A percentile compares a stretch with the other conserved stretches of the same genome.
phyloP scores from a whole-genome alignment of 2,888 invertebrate species.

The Rhogogaster chlorosoma region DNA sequence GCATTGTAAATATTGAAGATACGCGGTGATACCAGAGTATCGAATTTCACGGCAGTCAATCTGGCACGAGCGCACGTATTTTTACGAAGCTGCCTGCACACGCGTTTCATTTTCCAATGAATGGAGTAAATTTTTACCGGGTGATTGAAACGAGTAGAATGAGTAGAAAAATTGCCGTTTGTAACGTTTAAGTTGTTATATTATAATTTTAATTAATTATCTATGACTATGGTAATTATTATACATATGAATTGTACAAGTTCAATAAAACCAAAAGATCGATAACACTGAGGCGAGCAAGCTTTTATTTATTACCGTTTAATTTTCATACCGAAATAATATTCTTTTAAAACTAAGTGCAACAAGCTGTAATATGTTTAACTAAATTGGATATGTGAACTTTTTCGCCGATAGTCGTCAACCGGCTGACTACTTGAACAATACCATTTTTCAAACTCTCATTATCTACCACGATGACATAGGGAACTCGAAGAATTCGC shows the following conservation, averaged over 20 bases:
- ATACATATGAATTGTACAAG: slow-evolving; percentile 48
- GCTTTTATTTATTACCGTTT: slow-evolving; percentile 61
- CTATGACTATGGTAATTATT: slow-evolving; percentile 60
- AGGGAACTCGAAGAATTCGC: slow-evolving; percentile 81
- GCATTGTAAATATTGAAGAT: slow-evolving; percentile 44
- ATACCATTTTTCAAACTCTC: slow-evolving; percentile 86
- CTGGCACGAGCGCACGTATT: not conserved
- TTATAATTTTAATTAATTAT: slow-evolving; percentile 66
- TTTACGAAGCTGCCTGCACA: slow-evolving; percentile 4
- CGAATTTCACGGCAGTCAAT: slow-evolving; percentile 4
- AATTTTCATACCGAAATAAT: too few relatives aligned
- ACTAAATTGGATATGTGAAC: slow-evolving; percentile 71
- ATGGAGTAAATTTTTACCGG: slow-evolving; percentile 35
- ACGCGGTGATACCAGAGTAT: slow-evolving; percentile 24
- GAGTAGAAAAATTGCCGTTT: slow-evolving; percentile 53
- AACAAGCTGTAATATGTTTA: slow-evolving; percentile 64
- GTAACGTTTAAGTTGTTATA: slow-evolving; percentile 67
- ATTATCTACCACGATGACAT: slow-evolving; percentile 85
- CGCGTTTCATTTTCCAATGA: slow-evolving; percentile 25
- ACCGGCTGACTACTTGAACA: slow-evolving; percentile 79
- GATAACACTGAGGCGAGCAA: slow-evolving; percentile 71
- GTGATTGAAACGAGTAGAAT: slow-evolving; percentile 46
- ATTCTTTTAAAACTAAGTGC: slow-evolving; percentile 67
- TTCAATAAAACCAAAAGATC: slow-evolving; percentile 64
- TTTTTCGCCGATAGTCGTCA: slow-evolving; percentile 77